phyloP scores from a whole-genome alignment of 2,888 invertebrate species.

The Torymus tubicola region DNA sequence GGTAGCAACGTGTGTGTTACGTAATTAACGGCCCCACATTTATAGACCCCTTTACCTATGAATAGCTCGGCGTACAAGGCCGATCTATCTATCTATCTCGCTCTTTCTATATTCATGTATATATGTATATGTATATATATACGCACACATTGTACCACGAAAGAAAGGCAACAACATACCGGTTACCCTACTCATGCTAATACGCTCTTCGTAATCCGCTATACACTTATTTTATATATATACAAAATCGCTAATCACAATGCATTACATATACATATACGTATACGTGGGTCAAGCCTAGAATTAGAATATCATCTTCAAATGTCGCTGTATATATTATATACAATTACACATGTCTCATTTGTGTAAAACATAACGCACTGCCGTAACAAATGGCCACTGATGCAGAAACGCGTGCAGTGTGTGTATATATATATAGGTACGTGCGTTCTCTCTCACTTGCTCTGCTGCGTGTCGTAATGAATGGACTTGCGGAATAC shows the following conservation, averaged over 20 bases:
- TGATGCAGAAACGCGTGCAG: slow-evolving; percentile 44
- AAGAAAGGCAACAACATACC: no score
- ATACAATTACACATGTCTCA: slow-evolving; percentile 12
- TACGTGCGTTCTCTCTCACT: slow-evolving; percentile 12
- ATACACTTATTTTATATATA: no score
- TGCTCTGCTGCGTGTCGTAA: slow-evolving; percentile 54
- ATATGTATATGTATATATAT: not conserved
- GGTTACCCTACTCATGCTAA: no score
- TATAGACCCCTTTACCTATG: slow-evolving; percentile 35
- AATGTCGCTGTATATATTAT: not conserved
- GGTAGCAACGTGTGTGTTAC: slow-evolving; percentile 7
- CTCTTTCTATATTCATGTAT: not conserved
- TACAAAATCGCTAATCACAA: no score
- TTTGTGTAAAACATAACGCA: slow-evolving; percentile 30
- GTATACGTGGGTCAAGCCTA: no score
- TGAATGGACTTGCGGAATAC: slow-evolving; percentile 41
- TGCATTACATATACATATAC: no score
- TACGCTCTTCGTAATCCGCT: no score
- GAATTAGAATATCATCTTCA: no score
- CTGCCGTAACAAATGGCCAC: slow-evolving; percentile 49
- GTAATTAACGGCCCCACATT: slow-evolving; percentile 32
- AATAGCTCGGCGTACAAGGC: slow-evolving; percentile 41
- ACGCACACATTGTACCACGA: no score
- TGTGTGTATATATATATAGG: not conserved
- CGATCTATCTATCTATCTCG: slow-evolving; percentile 28